phyloP scores from a whole-genome alignment of 2,797 vertebrate genomes.

The Botia almorhae region DNA sequence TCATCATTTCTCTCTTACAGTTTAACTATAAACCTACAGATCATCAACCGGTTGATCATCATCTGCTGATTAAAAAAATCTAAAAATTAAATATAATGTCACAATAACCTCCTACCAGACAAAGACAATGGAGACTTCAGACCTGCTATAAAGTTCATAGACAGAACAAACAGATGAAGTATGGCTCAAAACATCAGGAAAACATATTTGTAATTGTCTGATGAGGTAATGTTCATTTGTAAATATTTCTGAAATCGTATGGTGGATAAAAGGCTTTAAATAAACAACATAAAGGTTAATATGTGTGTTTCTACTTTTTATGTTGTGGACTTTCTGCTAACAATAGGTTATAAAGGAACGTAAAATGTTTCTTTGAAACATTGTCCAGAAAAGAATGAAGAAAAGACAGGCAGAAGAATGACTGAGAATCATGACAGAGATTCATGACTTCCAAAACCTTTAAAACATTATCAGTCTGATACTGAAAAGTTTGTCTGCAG shows the following conservation, averaged over 20 bases:
- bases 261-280: neutral
- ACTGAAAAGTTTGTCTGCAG: no score
- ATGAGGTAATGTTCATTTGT: neutral
- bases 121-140: neutral
- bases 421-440: no score
- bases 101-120: neutral
- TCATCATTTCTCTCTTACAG: neutral
- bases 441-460: no score
- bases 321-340: neutral
- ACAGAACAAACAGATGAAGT: neutral
- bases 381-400: no score
- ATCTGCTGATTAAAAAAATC: neutral
- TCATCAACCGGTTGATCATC: neutral
- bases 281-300: neutral
- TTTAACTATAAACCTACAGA: neutral
- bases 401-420: no score
- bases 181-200: constrained; percentile 4
- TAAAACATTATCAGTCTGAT: no score
- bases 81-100: neutral
- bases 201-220: neutral
- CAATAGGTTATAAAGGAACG: no score
- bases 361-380: no score
- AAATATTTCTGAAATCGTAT: neutral
- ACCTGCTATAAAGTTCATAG: neutral
- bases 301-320: neutral